These are phyloP conservation scores for Sebastes jordani DNA, from an alignment of 2,797 vertebrate species.

Conservation along the genomic window DNA sequence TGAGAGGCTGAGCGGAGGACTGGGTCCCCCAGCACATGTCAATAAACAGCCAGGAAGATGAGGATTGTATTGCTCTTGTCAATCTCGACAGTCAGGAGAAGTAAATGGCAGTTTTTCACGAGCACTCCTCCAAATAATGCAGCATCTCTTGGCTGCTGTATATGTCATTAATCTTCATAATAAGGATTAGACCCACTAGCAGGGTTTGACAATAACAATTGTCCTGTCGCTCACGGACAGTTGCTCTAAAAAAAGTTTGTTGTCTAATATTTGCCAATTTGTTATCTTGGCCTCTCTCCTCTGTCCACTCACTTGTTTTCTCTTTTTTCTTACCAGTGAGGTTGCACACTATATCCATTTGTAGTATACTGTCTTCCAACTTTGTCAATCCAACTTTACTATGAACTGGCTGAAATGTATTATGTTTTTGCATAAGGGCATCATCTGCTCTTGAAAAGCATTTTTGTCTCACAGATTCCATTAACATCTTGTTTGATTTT, in stretches of 20 bases:
- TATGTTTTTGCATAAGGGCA: not conserved
- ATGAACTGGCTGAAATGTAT: not conserved
- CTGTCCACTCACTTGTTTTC: not conserved
- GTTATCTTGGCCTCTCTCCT: constrained; percentile 14
- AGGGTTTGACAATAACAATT: constrained; percentile 41
- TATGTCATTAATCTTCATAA: constrained; percentile 60
- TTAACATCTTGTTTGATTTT: not conserved
- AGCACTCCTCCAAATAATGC: constrained; percentile 37
- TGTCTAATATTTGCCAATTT: constrained; percentile 26
- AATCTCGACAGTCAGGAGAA: constrained; percentile 33
- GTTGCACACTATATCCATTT: not conserved
- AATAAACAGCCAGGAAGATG: constrained; percentile 22
- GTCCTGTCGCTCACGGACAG: constrained; percentile 34
- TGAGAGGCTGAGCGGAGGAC: constrained; percentile 6
- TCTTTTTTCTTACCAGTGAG: not conserved
- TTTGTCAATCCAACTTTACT: not conserved
- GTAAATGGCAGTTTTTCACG: constrained; percentile 50
- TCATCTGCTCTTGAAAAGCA: not conserved
- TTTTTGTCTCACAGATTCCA: not conserved
- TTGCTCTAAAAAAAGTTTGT: constrained; percentile 21
- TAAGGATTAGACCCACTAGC: constrained; percentile 50
- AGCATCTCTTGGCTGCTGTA: constrained; percentile 27
- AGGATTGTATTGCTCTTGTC: constrained; percentile 60
- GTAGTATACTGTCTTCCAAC: not conserved
- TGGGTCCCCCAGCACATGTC: constrained; percentile 52